phyloP scores from a whole-genome alignment of 2,888 invertebrate genomes.

The Sarcophaga rosellei region DNA sequence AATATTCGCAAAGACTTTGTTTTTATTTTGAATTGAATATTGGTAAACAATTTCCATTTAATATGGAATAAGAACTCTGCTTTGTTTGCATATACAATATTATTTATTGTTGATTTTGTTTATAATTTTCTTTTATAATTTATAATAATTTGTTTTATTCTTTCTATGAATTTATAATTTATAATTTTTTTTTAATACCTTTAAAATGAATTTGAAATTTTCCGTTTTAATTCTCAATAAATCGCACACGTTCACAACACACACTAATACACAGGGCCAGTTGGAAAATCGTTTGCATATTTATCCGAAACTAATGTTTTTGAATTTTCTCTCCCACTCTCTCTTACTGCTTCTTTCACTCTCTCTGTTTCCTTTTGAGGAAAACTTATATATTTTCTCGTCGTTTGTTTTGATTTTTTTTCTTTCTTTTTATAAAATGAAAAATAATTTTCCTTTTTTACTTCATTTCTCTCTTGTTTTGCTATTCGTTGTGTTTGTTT shows the following conservation, averaged over 20 bases:
- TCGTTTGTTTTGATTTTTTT: background rate
- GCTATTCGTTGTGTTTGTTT: conserved; percentile 18
- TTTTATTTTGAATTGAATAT: background rate
- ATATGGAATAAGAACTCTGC: background rate
- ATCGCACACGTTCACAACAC: conserved; percentile 27
- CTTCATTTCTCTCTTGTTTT: conserved; percentile 7
- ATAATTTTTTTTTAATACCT: conserved; percentile 37
- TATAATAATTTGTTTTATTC: background rate
- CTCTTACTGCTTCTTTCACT: no score
- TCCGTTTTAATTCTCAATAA: conserved; percentile 41
- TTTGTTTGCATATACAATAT: background rate
- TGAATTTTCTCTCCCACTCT: conserved; percentile 11
- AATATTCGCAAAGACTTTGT: background rate
- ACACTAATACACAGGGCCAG: background rate
- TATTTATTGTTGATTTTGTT: conserved; percentile 22
- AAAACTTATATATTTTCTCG: no score
- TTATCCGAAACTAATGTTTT: background rate
- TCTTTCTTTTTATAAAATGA: conserved; percentile 8
- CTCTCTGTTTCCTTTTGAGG: no score
- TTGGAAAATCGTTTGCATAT: conserved; percentile 35
- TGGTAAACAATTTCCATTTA: background rate
- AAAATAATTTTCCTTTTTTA: background rate
- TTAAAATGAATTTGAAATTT: conserved; percentile 50
- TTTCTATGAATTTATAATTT: background rate
- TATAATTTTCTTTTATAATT: conserved; percentile 21